Evolutionary conservation across 2,113 vertebrate species (phyloP).

Genomic region (Origma solitaria): DNA sequence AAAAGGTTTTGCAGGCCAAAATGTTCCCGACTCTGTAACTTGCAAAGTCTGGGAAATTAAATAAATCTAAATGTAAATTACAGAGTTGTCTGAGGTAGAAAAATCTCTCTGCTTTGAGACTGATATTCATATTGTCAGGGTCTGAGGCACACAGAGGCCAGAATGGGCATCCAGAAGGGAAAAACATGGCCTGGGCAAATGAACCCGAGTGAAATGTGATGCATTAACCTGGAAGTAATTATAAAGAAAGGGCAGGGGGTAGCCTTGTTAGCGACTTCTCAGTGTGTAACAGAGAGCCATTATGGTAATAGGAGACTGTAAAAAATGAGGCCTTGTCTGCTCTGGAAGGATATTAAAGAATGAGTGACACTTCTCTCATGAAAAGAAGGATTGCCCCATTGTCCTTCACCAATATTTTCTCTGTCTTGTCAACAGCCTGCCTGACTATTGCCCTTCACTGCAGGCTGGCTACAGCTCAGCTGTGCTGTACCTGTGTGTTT

Average conservation of each 20-base stretch:
- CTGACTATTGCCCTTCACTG: background rate
- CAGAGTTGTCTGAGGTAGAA: slow-evolving; percentile 54
- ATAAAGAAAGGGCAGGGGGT: slow-evolving; percentile 26
- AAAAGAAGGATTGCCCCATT: slow-evolving; percentile 13
- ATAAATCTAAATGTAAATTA: slow-evolving; percentile 73
- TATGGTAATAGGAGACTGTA: slow-evolving; percentile 2
- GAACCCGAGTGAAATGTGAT: background rate
- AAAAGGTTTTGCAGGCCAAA: slow-evolving; percentile 66
- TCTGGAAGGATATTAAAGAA: slow-evolving; percentile 10
- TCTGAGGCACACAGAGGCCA: background rate
- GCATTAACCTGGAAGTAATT: slow-evolving; percentile 62
- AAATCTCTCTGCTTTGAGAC: slow-evolving; percentile 31
- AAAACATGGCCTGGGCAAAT: background rate
- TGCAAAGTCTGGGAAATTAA: slow-evolving; percentile 69
- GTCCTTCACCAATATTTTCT: slow-evolving; percentile 31
- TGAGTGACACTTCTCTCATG: background rate
- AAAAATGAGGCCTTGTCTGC: slow-evolving; percentile 40
- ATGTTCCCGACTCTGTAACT: slow-evolving; percentile 62
- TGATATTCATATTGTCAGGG: slow-evolving; percentile 49
- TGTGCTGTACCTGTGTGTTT: background rate
- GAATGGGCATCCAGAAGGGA: background rate
- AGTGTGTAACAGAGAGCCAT: background rate
- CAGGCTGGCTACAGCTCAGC: background rate
- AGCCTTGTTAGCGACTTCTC: background rate
- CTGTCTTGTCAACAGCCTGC: background rate